Evolutionary conservation across 2,113 vertebrate genomes (phyloP).

Genomic region (Oryzias javanicus): DNA sequence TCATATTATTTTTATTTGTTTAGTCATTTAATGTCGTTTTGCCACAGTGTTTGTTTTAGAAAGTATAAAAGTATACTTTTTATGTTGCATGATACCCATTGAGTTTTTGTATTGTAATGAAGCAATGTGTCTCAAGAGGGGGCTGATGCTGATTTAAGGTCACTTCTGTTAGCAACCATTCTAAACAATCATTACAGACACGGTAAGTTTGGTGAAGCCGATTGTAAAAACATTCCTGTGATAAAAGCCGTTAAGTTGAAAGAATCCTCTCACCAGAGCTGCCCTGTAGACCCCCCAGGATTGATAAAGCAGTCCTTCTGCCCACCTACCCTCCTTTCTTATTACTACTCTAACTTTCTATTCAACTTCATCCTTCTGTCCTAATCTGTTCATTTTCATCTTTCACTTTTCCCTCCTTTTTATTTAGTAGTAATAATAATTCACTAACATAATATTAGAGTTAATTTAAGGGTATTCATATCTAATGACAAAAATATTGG

Average conservation of each 20-base stretch:
- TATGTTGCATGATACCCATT: not conserved
- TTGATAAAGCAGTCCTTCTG: slow-evolving; percentile 5
- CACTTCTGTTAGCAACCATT: slow-evolving; percentile 34
- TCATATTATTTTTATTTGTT: slow-evolving; percentile 27
- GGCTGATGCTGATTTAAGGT: slow-evolving; percentile 43
- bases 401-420: not conserved
- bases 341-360: not conserved
- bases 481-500: too few species aligned
- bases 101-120: slow-evolving; percentile 35
- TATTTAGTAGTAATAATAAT: not conserved
- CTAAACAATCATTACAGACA: slow-evolving; percentile 41
- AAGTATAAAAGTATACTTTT: not conserved
- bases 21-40: slow-evolving; percentile 43
- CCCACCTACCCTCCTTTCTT: slow-evolving; percentile 4
- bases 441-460: too few species aligned
- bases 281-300: slow-evolving; percentile 1
- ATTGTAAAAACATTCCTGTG: slow-evolving; percentile 8
- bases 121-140: slow-evolving; percentile 67
- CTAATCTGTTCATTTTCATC: not conserved
- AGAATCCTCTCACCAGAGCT: slow-evolving; percentile 1
- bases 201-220: slow-evolving; percentile 31
- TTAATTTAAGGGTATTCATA: too few species aligned
- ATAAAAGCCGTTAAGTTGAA: slow-evolving; percentile 7
- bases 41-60: slow-evolving; percentile 24
- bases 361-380: slow-evolving; percentile 3